Conservation (phyloP, 1,140 invertebrate species). For the Reticulitermes speratus region DNA sequence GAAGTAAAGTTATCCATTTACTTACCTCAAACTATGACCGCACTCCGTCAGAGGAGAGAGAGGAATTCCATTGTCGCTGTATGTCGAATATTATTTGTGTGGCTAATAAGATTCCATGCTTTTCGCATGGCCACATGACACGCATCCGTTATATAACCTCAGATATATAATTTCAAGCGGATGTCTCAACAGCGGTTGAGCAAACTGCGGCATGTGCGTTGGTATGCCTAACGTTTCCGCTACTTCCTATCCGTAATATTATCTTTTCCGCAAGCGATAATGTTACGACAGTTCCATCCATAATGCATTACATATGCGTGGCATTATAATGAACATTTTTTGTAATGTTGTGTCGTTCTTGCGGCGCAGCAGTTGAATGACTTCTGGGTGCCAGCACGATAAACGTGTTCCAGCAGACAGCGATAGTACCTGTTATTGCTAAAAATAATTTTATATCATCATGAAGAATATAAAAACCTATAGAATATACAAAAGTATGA, state of each 20-base stretch:
- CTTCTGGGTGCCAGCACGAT: no score
- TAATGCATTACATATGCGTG: no score
- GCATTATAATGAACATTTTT: no score
- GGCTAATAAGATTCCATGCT: neutral
- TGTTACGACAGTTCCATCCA: no score
- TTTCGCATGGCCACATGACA: neutral
- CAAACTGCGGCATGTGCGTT: neutral
- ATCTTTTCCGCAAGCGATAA: neutral
- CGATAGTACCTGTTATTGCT: no score
- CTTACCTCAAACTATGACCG: neutral
- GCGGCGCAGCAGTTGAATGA: no score
- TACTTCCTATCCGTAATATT: neutral
- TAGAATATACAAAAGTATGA: no score
- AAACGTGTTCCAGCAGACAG: no score
- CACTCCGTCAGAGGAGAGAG: neutral
- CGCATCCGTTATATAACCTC: slow-evolving; percentile 14
- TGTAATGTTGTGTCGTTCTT: no score
- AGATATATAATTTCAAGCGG: neutral
- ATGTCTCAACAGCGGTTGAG: neutral
- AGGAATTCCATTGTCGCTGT: neutral
- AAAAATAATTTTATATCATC: no score
- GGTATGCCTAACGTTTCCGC: neutral
- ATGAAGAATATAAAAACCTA: no score
- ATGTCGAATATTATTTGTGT: neutral
- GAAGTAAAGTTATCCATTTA: no score